Conservation (phyloP, 2,797 vertebrate genomes). For the Lepilemur septentrionalis region DNA sequence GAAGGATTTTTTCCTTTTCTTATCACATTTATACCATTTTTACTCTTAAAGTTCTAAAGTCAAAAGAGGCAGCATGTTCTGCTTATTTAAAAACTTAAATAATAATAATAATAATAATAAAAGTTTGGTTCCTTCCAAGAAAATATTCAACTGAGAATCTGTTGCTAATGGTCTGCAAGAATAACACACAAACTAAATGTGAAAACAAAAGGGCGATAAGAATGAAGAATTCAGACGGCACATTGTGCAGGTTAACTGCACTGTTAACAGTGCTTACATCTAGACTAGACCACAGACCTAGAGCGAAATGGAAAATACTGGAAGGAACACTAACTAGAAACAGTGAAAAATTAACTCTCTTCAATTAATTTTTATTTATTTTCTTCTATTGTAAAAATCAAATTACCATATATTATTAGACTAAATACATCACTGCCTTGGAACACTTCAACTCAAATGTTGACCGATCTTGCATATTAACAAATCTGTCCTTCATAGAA, state of each 20-base stretch:
- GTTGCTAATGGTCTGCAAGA: neutral
- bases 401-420: neutral
- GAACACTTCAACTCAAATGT: neutral
- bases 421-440: neutral
- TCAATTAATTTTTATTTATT: neutral
- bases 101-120: neutral
- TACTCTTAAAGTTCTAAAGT: neutral
- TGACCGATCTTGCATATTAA: neutral
- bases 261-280: neutral
- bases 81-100: neutral
- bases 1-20: neutral
- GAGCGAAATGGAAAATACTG: neutral
- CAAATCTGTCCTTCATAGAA: neutral
- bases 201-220: neutral
- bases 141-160: slow-evolving; percentile 1
- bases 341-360: neutral
- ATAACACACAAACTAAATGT: slow-evolving; percentile 4
- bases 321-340: neutral
- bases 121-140: neutral
- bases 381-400: neutral
- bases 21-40: neutral
- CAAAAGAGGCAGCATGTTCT: neutral
- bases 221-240: neutral
- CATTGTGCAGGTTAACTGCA: neutral
- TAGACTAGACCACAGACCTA: neutral